These are phyloP conservation scores for Ammospiza maritima DNA, from an alignment of 2,797 vertebrate genomes.

Conservation along the genomic window DNA sequence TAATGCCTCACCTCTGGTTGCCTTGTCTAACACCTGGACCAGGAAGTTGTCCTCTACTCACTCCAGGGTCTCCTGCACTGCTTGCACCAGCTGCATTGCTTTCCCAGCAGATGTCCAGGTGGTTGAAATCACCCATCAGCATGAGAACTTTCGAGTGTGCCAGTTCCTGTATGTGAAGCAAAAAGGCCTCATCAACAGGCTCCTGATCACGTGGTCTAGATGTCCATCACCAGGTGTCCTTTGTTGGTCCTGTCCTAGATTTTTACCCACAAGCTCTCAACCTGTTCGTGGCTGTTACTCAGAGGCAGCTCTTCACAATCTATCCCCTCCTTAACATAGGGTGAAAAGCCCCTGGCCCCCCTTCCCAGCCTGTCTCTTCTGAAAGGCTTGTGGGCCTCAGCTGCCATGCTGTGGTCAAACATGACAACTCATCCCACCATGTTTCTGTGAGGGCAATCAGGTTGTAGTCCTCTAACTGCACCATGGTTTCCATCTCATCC, in stretches of 20 bases:
- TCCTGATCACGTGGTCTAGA: not conserved
- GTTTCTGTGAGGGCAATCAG: not conserved
- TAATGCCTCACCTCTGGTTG: not conserved
- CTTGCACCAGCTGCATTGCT: not conserved
- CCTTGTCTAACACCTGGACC: not conserved
- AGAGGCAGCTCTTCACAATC: not conserved
- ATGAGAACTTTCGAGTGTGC: not conserved
- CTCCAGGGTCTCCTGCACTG: not conserved
- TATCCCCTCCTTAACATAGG: not conserved
- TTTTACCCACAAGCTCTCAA: not conserved
- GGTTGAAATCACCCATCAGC: not conserved
- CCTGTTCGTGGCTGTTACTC: not conserved
- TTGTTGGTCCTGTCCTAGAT: not conserved
- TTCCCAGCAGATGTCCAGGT: not conserved
- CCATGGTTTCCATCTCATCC: not conserved
- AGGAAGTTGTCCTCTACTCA: not conserved
- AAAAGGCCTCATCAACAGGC: not conserved
- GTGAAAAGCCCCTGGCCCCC: not conserved
- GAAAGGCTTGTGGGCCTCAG: not conserved
- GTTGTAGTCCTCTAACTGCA: not conserved
- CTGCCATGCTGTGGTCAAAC: not conserved
- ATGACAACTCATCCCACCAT: not conserved
- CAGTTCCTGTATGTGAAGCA: not conserved
- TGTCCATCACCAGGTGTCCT: not conserved
- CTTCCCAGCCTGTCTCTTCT: not conserved